Conservation (phyloP, 1,140 invertebrate species). For the Probaryconus sp. region DNA sequence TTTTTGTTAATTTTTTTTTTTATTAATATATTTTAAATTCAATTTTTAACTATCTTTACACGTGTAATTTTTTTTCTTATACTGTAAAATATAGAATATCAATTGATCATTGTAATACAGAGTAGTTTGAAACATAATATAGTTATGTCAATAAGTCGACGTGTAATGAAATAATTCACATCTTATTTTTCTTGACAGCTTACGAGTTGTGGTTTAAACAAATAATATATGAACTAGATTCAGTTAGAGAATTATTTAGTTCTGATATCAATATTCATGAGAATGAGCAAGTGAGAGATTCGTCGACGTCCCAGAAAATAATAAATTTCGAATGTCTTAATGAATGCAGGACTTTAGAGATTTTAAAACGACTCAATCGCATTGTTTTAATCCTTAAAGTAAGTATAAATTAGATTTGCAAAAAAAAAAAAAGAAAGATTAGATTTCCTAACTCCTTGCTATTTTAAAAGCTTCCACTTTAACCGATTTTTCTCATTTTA, state of each 20-base stretch:
- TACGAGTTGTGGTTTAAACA: constrained; percentile 99
- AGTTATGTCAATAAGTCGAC: too few relatives aligned
- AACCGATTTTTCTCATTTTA: too few relatives aligned
- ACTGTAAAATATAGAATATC: too few relatives aligned
- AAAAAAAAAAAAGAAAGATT: too few relatives aligned
- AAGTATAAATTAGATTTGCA: constrained; percentile 69
- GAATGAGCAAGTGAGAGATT: constrained; percentile 19
- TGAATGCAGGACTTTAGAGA: constrained; percentile 94
- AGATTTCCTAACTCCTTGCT: too few relatives aligned
- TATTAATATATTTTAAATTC: too few relatives aligned
- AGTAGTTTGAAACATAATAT: too few relatives aligned
- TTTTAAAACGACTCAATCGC: constrained; percentile 93
- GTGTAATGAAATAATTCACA: too few relatives aligned
- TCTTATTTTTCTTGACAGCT: constrained; percentile 81
- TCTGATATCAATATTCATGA: constrained; percentile 69
- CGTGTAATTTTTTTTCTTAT: too few relatives aligned
- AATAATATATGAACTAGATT: constrained; percentile 98
- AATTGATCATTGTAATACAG: too few relatives aligned
- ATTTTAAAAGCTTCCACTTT: too few relatives aligned
- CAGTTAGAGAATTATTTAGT: constrained; percentile 90
- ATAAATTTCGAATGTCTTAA: constrained; percentile 82
- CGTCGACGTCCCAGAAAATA: constrained; percentile 25
- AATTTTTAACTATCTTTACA: too few relatives aligned
- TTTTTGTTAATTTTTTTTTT: constrained; percentile 10
- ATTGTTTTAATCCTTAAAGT: constrained; percentile 97